Evolutionary conservation across 2,888 invertebrate species (phyloP).

Genomic region (Eupsilia transversa): DNA sequence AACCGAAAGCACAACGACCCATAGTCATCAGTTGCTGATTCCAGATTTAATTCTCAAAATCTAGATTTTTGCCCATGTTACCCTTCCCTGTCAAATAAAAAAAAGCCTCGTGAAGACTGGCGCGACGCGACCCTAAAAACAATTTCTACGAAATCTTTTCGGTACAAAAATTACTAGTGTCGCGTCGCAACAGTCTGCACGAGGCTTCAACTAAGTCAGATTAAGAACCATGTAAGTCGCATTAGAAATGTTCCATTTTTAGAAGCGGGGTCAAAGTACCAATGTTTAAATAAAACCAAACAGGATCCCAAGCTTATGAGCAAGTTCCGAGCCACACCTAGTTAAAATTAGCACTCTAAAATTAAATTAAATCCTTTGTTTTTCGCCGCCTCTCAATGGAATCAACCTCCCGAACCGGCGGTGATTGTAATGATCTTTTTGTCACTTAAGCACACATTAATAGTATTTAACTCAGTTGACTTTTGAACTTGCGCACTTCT

Average conservation of each 20-base stretch:
- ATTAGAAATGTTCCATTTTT: background rate
- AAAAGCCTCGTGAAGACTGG: too few species aligned
- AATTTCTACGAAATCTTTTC: too few species aligned
- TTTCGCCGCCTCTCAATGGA: conserved; percentile 12
- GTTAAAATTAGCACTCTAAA: background rate
- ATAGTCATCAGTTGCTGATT: background rate
- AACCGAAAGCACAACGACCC: too few species aligned
- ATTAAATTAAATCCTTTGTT: background rate
- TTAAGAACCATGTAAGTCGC: background rate
- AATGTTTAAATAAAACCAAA: background rate
- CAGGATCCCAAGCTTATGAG: background rate
- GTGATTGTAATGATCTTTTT: conserved; percentile 4
- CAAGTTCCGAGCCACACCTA: background rate
- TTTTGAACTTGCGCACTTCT: conserved; percentile 34
- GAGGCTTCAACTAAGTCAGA: background rate
- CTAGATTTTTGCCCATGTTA: background rate
- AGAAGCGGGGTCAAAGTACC: background rate
- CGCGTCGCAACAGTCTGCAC: too few species aligned
- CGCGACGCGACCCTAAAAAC: too few species aligned
- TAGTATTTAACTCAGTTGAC: conserved; percentile 44
- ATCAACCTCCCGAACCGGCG: background rate
- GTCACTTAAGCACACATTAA: conserved; percentile 25
- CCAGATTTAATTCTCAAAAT: background rate
- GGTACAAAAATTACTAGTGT: too few species aligned
- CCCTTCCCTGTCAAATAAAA: background rate